Percentiles rank a stretch among this genome's conserved stretches.
Conservation (phyloP, 2,888 invertebrate genomes). For the Tetheella fluctuosa region DNA sequence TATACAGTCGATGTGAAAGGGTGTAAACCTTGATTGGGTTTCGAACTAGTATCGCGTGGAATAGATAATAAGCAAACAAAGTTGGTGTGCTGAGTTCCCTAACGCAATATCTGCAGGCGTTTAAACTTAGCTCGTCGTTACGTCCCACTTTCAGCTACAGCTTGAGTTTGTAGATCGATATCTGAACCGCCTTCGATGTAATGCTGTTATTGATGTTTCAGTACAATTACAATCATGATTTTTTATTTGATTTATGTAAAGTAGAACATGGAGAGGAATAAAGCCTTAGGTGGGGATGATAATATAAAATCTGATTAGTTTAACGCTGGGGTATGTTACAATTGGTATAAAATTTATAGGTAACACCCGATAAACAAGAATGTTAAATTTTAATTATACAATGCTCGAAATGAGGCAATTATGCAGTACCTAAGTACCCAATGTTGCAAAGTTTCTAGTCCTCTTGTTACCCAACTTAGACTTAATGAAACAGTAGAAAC, state of each 20-base stretch:
- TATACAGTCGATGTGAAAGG: slow-evolving; percentile 11
- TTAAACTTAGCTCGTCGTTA: slow-evolving; percentile 23
- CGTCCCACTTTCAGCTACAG: slow-evolving; percentile 17
- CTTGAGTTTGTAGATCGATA: slow-evolving; percentile 27
- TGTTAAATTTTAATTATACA: no score
- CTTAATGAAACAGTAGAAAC: neutral
- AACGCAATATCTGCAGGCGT: slow-evolving; percentile 24
- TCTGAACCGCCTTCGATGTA: slow-evolving; percentile 16
- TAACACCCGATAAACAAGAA: no score
- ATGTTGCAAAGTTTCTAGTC: neutral
- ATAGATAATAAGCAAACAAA: slow-evolving; percentile 45
- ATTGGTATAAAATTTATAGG: no score
- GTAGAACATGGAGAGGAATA: slow-evolving; percentile 22
- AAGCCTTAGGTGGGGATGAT: neutral
- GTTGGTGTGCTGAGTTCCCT: slow-evolving; percentile 31
- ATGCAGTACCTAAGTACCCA: no score
- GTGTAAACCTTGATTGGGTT: slow-evolving; percentile 55
- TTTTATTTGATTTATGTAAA: slow-evolving; percentile 28
- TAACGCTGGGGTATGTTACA: no score
- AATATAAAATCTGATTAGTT: neutral
- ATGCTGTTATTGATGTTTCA: slow-evolving; percentile 25
- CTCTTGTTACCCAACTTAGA: neutral
- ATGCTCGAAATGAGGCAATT: no score
- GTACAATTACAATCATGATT: neutral
- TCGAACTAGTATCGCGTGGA: slow-evolving; percentile 41